Percentiles rank a stretch among this genome's conserved stretches.
Evolutionary conservation across 1,140 invertebrate species (phyloP).

Genomic region (Gryllus bimaculatus): DNA sequence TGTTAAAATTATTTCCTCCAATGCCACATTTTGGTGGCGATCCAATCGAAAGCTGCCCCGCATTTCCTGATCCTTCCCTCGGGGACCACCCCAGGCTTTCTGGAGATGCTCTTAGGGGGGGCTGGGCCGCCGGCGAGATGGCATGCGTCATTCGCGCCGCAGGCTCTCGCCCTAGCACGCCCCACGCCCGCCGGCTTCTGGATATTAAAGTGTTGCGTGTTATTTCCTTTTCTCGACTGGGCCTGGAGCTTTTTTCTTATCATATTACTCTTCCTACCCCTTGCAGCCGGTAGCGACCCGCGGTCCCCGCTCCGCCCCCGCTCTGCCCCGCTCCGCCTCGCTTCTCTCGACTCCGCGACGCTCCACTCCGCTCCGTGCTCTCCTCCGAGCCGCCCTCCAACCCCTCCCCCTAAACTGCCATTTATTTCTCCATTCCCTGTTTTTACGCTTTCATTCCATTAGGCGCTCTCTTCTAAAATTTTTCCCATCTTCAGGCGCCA

Average conservation of each 20-base stretch:
- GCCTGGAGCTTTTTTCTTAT: not conserved
- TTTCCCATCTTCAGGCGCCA: not conserved
- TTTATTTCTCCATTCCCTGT: not conserved
- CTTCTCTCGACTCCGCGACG: not conserved
- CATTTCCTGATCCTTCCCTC: too few relatives aligned
- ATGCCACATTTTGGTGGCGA: too few relatives aligned
- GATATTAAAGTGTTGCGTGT: not conserved
- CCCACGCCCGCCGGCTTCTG: too few relatives aligned
- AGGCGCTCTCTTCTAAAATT: not conserved
- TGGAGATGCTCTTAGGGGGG: too few relatives aligned
- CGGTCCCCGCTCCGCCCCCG: too few relatives aligned
- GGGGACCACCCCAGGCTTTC: too few relatives aligned
- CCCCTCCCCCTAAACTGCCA: not conserved
- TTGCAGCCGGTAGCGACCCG: not conserved
- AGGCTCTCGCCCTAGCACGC: too few relatives aligned
- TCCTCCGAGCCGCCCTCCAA: not conserved
- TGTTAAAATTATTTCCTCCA: too few relatives aligned
- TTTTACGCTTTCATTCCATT: slow-evolving; percentile 5
- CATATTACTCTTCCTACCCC: not conserved
- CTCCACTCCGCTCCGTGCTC: not conserved
- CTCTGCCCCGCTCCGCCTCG: too few relatives aligned
- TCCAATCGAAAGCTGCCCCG: too few relatives aligned
- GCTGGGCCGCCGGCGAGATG: too few relatives aligned
- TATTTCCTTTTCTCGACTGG: not conserved
- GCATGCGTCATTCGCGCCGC: too few relatives aligned